Evolutionary conservation across 2,888 invertebrate genomes (phyloP).

Genomic region (Mesodorylaimus sp.): DNA sequence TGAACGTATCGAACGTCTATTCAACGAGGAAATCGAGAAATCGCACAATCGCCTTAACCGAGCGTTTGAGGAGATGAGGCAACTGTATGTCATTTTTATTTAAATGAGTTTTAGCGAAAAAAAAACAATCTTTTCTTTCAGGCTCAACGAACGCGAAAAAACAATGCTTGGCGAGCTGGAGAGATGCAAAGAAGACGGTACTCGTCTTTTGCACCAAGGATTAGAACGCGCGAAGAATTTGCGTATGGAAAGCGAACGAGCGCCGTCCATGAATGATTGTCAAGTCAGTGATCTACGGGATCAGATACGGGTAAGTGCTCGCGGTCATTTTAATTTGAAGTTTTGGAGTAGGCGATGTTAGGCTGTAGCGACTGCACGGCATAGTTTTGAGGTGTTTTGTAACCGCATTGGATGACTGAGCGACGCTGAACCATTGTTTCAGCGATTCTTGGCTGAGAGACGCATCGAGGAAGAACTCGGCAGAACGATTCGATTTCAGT

Average conservation of each 20-base stretch:
- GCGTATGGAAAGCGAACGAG: neutral
- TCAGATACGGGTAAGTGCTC: neutral
- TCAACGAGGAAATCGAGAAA: neutral
- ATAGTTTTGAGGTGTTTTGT: too few species aligned
- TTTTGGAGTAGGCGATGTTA: too few species aligned
- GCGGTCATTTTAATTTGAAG: too few species aligned
- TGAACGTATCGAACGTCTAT: neutral
- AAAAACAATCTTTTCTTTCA: neutral
- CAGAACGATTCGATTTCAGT: neutral
- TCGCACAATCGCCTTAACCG: neutral
- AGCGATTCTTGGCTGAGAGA: neutral
- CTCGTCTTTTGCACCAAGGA: neutral
- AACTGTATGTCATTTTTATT: neutral
- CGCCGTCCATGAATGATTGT: neutral
- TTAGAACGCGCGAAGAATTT: neutral
- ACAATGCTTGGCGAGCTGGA: neutral
- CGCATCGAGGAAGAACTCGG: neutral
- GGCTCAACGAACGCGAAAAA: neutral
- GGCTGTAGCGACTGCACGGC: too few species aligned
- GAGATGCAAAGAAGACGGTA: neutral
- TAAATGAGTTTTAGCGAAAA: neutral
- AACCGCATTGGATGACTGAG: too few species aligned
- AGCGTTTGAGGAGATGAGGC: slow-evolving; percentile 1
- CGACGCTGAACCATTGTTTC: slow-evolving; percentile 12
- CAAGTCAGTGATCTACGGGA: neutral